Evolutionary conservation across 1,140 invertebrate species (phyloP).

Genomic region (Pseudomyrmex cubaensis): DNA sequence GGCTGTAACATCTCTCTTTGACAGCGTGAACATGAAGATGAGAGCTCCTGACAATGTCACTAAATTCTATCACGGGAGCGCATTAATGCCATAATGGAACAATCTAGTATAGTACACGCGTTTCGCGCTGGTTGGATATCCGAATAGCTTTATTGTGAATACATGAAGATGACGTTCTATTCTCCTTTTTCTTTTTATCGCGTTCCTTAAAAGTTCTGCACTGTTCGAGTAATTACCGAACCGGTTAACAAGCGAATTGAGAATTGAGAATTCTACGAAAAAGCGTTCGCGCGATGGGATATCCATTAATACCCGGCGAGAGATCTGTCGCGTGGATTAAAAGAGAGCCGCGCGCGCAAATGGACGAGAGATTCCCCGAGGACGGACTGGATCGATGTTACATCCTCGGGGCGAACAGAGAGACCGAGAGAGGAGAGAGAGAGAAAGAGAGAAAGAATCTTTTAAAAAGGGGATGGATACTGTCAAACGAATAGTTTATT

Average conservation of each 20-base stretch:
- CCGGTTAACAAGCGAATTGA: slow-evolving; percentile 23
- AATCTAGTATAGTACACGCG: not conserved
- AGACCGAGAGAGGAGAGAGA: not conserved
- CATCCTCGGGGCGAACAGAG: slow-evolving; percentile 6
- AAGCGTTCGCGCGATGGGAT: slow-evolving; percentile 5
- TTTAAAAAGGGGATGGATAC: slow-evolving; percentile 54
- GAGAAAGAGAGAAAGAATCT: not conserved
- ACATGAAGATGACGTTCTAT: not conserved
- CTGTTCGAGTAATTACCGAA: slow-evolving; percentile 15
- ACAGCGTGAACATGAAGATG: slow-evolving; percentile 19
- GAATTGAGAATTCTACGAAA: slow-evolving; percentile 1
- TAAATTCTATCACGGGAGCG: slow-evolving; percentile 39
- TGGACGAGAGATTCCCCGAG: slow-evolving; percentile 32
- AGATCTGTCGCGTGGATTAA: slow-evolving; percentile 33
- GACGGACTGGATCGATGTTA: slow-evolving; percentile 37
- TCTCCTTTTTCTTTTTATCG: slow-evolving; percentile 1
- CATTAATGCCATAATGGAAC: slow-evolving; percentile 41
- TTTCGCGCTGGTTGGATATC: not conserved
- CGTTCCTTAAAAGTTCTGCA: slow-evolving; percentile 10
- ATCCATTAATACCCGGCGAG: slow-evolving; percentile 33
- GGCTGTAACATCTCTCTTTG: slow-evolving; percentile 26
- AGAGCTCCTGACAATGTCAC: slow-evolving; percentile 37
- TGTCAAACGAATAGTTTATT: slow-evolving; percentile 69
- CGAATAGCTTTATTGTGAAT: slow-evolving; percentile 18
- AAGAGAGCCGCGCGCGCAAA: slow-evolving; percentile 27